Evolutionary conservation across 2,888 invertebrate genomes (phyloP).

Genomic region (Melinaea menophilus): DNA sequence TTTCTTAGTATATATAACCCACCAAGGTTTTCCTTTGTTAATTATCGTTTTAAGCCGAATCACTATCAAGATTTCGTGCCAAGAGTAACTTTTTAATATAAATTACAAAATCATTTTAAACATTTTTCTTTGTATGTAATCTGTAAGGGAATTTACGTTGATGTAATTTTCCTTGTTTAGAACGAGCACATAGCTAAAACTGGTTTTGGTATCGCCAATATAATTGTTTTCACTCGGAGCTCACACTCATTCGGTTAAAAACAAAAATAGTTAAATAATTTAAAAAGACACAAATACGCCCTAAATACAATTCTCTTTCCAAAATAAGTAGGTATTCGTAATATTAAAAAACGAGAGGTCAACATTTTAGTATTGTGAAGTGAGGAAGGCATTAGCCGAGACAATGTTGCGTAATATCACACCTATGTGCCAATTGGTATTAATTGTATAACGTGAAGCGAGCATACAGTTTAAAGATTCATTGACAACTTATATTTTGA

Average conservation of each 20-base stretch:
- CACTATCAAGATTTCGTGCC: slow-evolving; percentile 10
- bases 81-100: slow-evolving; percentile 4
- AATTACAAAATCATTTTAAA: not conserved
- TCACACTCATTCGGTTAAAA: too few relatives aligned
- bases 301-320: too few relatives aligned
- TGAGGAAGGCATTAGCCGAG: slow-evolving; percentile 24
- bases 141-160: slow-evolving; percentile 4
- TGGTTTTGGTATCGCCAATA: not conserved
- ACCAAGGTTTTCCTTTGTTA: slow-evolving; percentile 24
- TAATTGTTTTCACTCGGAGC: too few relatives aligned
- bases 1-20: slow-evolving; percentile 22
- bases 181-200: not conserved
- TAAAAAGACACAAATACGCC: too few relatives aligned
- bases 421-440: slow-evolving; percentile 58
- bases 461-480: slow-evolving; percentile 19
- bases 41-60: slow-evolving; percentile 9
- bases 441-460: slow-evolving; percentile 33
- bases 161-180: slow-evolving; percentile 13
- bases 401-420: slow-evolving; percentile 60
- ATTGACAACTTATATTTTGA: not conserved
- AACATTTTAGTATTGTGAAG: slow-evolving; percentile 10
- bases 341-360: not conserved
- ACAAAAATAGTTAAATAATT: too few relatives aligned
- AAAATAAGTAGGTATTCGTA: not conserved
- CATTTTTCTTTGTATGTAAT: not conserved